These are phyloP conservation scores for Chrysina gloriosa DNA, from an alignment of 2,888 invertebrate genomes.

Conservation along the genomic window DNA sequence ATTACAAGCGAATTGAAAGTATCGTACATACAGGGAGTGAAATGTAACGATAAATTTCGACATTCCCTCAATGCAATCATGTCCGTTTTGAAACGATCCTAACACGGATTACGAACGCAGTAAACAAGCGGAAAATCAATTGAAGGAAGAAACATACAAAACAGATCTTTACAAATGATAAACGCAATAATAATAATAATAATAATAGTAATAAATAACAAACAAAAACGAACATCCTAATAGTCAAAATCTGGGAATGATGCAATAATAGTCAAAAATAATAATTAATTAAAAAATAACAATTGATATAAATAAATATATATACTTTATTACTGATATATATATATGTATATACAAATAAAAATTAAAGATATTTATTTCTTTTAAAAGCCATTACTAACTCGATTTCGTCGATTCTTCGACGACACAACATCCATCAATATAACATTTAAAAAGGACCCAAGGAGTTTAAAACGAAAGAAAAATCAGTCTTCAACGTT, in stretches of 20 bases:
- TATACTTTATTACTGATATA: slow-evolving; percentile 1
- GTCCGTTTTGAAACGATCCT: background rate
- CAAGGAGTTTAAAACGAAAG: too few species aligned
- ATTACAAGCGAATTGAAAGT: background rate
- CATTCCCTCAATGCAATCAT: background rate
- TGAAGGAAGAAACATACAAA: background rate
- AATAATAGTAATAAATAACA: slow-evolving; percentile 26
- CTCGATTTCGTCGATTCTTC: background rate
- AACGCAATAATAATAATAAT: slow-evolving; percentile 2
- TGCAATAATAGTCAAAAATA: slow-evolving; percentile 20
- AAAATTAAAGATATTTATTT: background rate
- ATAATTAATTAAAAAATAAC: slow-evolving; percentile 26
- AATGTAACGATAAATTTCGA: too few species aligned
- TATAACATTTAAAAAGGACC: background rate
- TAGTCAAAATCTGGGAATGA: slow-evolving; percentile 28
- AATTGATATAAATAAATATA: slow-evolving; percentile 33
- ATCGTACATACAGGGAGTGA: too few species aligned
- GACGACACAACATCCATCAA: background rate
- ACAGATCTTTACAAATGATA: slow-evolving; percentile 7
- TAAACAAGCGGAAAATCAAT: too few species aligned
- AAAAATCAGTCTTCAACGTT: slow-evolving; percentile 25
- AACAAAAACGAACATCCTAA: slow-evolving; percentile 25
- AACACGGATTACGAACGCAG: too few species aligned
- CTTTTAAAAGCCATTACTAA: background rate
- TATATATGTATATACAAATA: background rate